Percentiles rank a stretch among this genome's conserved stretches.
Conservation (phyloP, 2,797 vertebrate species). For the Hirundo rustica region DNA sequence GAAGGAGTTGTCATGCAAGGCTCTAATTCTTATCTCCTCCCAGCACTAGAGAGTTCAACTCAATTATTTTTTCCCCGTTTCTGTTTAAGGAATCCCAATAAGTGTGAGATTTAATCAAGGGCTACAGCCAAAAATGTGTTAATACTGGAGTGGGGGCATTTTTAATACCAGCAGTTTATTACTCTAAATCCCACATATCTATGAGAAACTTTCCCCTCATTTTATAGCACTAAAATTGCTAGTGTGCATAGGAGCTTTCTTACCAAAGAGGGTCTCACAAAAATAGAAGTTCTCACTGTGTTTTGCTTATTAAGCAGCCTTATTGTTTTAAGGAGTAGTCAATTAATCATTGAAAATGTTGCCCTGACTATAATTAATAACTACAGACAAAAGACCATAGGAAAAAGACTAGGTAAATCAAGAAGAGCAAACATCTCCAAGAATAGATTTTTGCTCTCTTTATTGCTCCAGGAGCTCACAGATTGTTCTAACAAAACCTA, state of each 20-base stretch:
- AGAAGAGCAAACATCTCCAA: slow-evolving; percentile 51
- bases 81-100: not conserved
- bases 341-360: slow-evolving; percentile 75
- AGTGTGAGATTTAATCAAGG: not conserved
- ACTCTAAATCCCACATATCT: not conserved
- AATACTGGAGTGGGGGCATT: not conserved
- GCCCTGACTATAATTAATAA: slow-evolving; percentile 76
- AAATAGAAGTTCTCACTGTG: not conserved
- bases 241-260: not conserved
- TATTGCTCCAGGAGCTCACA: not conserved
- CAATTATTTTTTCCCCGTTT: not conserved
- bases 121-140: not conserved
- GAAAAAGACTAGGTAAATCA: slow-evolving; percentile 50
- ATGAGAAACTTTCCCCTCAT: not conserved
- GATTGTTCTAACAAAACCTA: not conserved
- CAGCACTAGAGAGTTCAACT: rapidly evolving
- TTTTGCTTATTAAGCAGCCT: slow-evolving; percentile 68
- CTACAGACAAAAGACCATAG: slow-evolving; percentile 43
- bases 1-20: not conserved
- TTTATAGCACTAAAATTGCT: not conserved
- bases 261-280: not conserved
- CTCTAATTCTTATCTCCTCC: not conserved
- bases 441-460: slow-evolving; percentile 50
- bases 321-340: slow-evolving; percentile 70
- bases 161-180: not conserved